phyloP scores from a whole-genome alignment of 1,140 invertebrate species.

The Cyclargus thomasi region DNA sequence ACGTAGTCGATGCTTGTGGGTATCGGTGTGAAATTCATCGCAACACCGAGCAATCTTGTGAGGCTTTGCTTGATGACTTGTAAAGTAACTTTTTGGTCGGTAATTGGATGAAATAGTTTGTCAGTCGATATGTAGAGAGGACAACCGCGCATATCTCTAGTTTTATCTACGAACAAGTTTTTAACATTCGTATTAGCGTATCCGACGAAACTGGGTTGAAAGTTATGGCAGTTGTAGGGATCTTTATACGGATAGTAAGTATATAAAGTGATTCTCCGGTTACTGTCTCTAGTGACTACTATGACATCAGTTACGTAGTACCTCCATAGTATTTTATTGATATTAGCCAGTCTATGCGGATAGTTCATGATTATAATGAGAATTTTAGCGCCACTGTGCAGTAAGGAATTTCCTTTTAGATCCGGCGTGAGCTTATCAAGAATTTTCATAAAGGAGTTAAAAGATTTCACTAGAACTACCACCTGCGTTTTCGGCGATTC shows the following conservation, averaged over 20 bases:
- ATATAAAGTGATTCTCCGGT: constrained; percentile 39
- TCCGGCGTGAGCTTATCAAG: constrained; percentile 44
- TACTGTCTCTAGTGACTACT: constrained; percentile 35
- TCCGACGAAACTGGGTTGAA: constrained; percentile 38
- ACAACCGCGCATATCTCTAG: constrained; percentile 48
- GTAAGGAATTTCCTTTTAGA: constrained; percentile 43
- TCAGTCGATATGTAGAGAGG: constrained; percentile 55
- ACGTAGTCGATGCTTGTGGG: constrained; percentile 43
- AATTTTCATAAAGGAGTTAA: constrained; percentile 42
- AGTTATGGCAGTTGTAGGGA: constrained; percentile 41
- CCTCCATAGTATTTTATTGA: constrained; percentile 45
- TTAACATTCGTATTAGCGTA: constrained; percentile 23
- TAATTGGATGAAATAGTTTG: constrained; percentile 44
- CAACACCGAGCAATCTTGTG: constrained; percentile 36
- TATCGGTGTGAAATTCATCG: constrained; percentile 50
- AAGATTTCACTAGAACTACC: constrained; percentile 42
- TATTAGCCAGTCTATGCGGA: constrained; percentile 37
- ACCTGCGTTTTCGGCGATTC: constrained; percentile 37
- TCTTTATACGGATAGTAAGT: constrained; percentile 51
- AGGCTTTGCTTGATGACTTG: constrained; percentile 46
- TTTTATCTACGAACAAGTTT: constrained; percentile 46
- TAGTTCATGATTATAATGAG: constrained; percentile 40
- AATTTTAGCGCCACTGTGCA: constrained; percentile 43
- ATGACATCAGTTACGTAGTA: constrained; percentile 44
- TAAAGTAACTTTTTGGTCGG: constrained; percentile 43